Percentiles rank a stretch among this genome's conserved stretches.
Conservation (phyloP, 2,113 vertebrate species). For the Picathartes gymnocephalus region DNA sequence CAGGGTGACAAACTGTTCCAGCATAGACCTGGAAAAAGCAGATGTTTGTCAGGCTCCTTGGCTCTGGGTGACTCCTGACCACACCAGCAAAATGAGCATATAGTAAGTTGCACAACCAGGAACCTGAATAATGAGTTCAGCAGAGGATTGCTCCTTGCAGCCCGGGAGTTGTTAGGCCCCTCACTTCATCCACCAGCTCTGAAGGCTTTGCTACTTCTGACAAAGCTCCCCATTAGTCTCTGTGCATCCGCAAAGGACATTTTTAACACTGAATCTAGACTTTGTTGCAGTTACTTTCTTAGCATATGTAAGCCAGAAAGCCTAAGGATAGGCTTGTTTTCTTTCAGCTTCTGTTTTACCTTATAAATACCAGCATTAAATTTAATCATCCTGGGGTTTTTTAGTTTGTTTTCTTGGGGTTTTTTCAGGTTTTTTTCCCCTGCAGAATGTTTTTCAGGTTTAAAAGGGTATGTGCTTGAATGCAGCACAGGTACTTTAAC, state of each 20-base stretch:
- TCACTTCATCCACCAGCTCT: not conserved
- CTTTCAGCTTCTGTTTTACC: not conserved
- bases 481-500: not conserved
- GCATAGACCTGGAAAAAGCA: not conserved
- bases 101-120: not conserved
- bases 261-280: not conserved
- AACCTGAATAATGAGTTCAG: not conserved
- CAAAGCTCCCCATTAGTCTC: not conserved
- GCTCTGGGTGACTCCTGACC: not conserved
- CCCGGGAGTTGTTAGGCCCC: fast-evolving
- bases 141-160: not conserved
- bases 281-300: not conserved
- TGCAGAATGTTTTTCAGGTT: not conserved
- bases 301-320: not conserved
- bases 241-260: not conserved
- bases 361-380: not conserved
- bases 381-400: not conserved
- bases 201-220: not conserved
- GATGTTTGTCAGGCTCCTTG: slow-evolving; percentile 20
- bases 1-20: not conserved
- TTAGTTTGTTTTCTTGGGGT: too few relatives aligned
- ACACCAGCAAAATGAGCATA: not conserved
- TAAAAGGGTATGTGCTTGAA: not conserved
- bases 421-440: not conserved
- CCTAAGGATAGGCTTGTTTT: not conserved